These are phyloP conservation scores for Decapterus maruadsi DNA, from an alignment of 2,797 vertebrate genomes.

Conservation along the genomic window DNA sequence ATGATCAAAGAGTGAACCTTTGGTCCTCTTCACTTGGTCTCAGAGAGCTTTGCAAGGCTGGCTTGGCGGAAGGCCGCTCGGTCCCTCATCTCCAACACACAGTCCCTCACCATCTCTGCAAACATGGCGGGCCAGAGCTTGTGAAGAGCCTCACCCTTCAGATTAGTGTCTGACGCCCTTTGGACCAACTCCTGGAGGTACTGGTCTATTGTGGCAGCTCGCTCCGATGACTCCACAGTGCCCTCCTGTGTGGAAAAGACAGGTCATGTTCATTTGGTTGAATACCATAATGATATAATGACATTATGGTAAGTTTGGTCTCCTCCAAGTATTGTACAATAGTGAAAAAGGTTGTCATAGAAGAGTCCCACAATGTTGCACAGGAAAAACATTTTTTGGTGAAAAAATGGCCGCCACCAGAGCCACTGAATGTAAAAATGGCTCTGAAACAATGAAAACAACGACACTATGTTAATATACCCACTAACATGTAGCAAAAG, in stretches of 20 bases:
- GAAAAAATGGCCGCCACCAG: too few species aligned
- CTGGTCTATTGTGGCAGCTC: slow-evolving; percentile 79
- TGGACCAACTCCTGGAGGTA: slow-evolving; percentile 91
- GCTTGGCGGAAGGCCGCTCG: slow-evolving; percentile 89
- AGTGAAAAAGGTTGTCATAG: background rate
- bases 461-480: too few species aligned
- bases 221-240: slow-evolving; percentile 75
- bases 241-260: slow-evolving; percentile 75
- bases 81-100: slow-evolving; percentile 93
- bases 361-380: too few species aligned
- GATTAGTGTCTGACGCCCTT: slow-evolving; percentile 91
- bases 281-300: background rate
- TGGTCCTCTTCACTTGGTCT: slow-evolving; percentile 77
- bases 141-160: slow-evolving; percentile 94
- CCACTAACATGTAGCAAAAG: too few species aligned
- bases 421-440: too few species aligned
- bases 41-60: slow-evolving; percentile 86
- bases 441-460: too few species aligned
- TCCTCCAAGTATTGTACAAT: background rate
- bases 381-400: too few species aligned
- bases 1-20: slow-evolving; percentile 50
- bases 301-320: background rate
- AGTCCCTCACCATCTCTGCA: slow-evolving; percentile 95
- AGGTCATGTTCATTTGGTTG: background rate
- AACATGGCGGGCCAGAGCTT: slow-evolving; percentile 97